A percentile compares a stretch with the other conserved stretches of the same genome.
Evolutionary conservation across 2,797 vertebrate species (phyloP).

Genomic region (Kryptolebias ocellatus): DNA sequence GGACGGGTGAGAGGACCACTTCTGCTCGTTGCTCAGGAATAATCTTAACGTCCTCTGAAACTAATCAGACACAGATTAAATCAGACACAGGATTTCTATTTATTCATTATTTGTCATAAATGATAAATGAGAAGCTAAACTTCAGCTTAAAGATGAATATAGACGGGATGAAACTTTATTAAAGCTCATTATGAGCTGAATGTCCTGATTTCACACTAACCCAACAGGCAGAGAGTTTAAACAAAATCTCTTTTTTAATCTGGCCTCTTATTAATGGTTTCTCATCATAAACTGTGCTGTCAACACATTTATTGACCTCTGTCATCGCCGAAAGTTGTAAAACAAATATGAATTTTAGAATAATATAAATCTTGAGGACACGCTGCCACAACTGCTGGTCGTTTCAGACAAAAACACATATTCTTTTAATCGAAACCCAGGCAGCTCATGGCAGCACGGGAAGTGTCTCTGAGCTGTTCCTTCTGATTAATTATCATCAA

Average conservation of each 20-base stretch:
- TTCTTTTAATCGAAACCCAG: not conserved
- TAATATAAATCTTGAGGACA: not conserved
- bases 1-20: conserved; percentile 86
- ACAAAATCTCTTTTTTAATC: not conserved
- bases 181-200: not conserved
- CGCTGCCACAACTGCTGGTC: not conserved
- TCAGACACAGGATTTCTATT: not conserved
- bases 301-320: not conserved
- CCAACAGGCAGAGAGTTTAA: too few relatives aligned
- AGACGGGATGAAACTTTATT: not conserved
- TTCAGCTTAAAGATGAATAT: not conserved
- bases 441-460: not conserved
- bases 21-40: too few relatives aligned
- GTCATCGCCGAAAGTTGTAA: not conserved
- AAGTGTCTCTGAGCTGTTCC: not conserved
- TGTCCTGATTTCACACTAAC: not conserved
- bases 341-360: not conserved
- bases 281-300: not conserved
- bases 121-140: conserved; percentile 2
- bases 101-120: too few relatives aligned
- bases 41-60: not conserved
- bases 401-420: not conserved
- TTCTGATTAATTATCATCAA: conserved; percentile 36
- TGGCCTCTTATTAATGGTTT: not conserved
- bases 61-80: not conserved